A percentile compares a stretch with the other conserved stretches of the same genome.
phyloP scores from a whole-genome alignment of 2,113 vertebrate species.

The Pedionomus torquatus region DNA sequence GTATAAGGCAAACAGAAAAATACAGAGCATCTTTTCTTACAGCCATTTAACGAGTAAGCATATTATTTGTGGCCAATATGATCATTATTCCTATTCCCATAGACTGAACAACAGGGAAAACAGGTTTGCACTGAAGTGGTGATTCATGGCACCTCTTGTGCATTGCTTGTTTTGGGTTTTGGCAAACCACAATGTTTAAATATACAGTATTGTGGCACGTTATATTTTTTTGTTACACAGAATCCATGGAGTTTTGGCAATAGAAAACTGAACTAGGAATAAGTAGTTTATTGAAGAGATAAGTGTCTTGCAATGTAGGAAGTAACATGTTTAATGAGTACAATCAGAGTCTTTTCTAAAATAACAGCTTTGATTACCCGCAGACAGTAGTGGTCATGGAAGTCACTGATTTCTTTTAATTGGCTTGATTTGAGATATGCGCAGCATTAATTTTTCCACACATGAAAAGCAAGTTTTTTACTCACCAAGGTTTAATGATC shows the following conservation, averaged over 20 bases:
- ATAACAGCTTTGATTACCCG: constrained; percentile 8
- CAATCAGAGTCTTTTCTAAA: not conserved
- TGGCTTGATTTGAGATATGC: not conserved
- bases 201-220: not conserved
- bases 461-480: not conserved
- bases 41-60: not conserved
- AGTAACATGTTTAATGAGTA: not conserved
- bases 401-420: not conserved
- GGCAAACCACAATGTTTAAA: not conserved
- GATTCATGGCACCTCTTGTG: accelerated
- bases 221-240: not conserved
- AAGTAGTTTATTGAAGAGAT: not conserved
- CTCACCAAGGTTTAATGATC: not conserved
- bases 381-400: not conserved
- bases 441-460: not conserved
- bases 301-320: not conserved
- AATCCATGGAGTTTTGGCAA: not conserved
- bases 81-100: not conserved
- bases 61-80: not conserved
- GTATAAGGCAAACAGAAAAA: not conserved
- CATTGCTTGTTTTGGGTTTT: not conserved
- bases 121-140: not conserved
- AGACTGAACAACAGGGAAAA: not conserved
- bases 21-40: not conserved
- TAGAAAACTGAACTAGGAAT: not conserved